Conservation (phyloP, 2,113 vertebrate genomes). For the Chloropsis cyanopogon region DNA sequence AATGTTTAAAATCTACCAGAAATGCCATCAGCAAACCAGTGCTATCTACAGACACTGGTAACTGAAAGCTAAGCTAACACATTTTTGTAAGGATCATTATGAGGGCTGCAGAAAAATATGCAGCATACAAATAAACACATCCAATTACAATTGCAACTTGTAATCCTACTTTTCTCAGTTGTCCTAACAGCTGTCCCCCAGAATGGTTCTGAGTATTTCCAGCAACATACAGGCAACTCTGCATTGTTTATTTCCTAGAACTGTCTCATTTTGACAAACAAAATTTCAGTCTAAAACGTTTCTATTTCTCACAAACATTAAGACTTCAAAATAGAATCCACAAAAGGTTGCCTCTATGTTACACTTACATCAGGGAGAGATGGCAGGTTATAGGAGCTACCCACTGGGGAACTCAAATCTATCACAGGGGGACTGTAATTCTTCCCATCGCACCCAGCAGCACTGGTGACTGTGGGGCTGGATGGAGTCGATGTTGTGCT, state of each 20-base stretch:
- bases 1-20: neutral
- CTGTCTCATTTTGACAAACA: neutral
- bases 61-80: neutral
- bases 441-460: constrained; percentile 72
- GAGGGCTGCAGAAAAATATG: neutral
- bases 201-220: neutral
- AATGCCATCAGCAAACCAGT: neutral
- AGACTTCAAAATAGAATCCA: neutral
- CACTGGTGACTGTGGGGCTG: constrained; percentile 77
- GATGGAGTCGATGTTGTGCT: constrained; percentile 73
- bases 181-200: neutral
- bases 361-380: constrained; percentile 80
- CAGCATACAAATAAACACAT: neutral
- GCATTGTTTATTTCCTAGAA: neutral
- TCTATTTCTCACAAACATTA: neutral
- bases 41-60: neutral
- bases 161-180: neutral
- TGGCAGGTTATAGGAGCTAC: constrained; percentile 75
- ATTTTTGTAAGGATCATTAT: neutral
- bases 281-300: neutral
- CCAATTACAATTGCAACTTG: neutral
- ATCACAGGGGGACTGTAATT: constrained; percentile 64
- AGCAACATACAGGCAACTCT: neutral
- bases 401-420: constrained; percentile 74
- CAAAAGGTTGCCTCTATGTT: neutral